Conservation (phyloP, 1,140 invertebrate species). For the Trachymyrmex cornetzi region DNA sequence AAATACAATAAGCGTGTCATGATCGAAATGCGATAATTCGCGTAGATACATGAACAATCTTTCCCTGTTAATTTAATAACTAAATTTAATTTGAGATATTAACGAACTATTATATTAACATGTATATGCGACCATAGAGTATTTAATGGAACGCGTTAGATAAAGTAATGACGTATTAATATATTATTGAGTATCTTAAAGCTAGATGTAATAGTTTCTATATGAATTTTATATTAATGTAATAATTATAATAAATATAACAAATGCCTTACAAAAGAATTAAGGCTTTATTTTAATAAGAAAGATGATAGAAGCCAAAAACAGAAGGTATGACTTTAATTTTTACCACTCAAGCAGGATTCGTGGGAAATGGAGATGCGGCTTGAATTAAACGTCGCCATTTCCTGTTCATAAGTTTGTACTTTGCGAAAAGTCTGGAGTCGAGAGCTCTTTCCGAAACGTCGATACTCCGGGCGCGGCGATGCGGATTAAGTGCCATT, state of each 20-base stretch:
- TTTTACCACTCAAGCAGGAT: background rate
- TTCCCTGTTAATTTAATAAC: constrained; percentile 27
- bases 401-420: constrained; percentile 15
- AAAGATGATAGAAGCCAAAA: background rate
- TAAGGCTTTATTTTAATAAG: background rate
- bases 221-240: background rate
- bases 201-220: background rate
- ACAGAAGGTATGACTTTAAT: background rate
- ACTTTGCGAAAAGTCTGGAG: constrained; percentile 9
- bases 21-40: background rate
- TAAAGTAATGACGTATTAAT: constrained; percentile 25
- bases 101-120: constrained; percentile 4
- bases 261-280: background rate
- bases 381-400: constrained; percentile 38
- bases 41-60: background rate
- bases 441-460: constrained; percentile 50
- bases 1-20: background rate
- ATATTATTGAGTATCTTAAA: constrained; percentile 1
- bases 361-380: background rate
- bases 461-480: constrained; percentile 47
- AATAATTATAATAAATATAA: background rate
- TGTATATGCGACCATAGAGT: background rate
- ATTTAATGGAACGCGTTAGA: background rate
- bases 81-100: constrained; percentile 2
- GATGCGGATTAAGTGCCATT: constrained; percentile 54